These are phyloP conservation scores for Dermochelys coriacea DNA, from an alignment of 2,797 vertebrate species.

Conservation along the genomic window DNA sequence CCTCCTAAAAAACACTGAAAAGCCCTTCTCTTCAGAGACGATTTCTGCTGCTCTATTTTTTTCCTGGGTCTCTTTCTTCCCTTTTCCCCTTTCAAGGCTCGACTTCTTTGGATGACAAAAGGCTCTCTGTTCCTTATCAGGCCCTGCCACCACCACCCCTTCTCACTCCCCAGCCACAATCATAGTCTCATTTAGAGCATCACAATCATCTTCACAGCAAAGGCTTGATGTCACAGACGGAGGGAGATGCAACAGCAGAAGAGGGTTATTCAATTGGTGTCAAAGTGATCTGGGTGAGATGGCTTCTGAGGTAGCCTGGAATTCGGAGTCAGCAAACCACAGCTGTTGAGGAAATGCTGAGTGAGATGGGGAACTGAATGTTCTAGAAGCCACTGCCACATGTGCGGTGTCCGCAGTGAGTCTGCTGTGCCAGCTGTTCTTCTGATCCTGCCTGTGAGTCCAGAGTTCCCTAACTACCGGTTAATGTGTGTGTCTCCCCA, in stretches of 20 bases:
- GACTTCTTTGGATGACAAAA: slow-evolving; percentile 60
- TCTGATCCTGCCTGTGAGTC: background rate
- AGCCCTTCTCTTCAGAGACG: slow-evolving; percentile 26
- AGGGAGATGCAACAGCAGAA: background rate
- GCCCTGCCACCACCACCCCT: background rate
- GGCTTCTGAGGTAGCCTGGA: background rate
- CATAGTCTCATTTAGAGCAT: background rate
- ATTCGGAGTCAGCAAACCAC: background rate
- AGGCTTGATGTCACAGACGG: background rate
- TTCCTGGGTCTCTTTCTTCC: background rate
- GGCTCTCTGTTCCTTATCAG: background rate
- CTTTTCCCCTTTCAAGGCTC: background rate
- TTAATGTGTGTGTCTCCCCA: background rate
- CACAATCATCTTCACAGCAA: background rate
- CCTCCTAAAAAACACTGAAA: slow-evolving; percentile 64
- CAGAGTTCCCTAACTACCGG: background rate
- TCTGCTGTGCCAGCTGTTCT: background rate
- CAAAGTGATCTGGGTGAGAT: accelerated
- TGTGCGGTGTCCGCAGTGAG: background rate
- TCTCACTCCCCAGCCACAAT: background rate
- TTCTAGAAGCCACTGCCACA: accelerated
- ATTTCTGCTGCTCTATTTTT: background rate
- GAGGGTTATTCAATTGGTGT: background rate
- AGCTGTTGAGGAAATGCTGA: background rate
- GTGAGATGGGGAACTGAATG: background rate